A percentile compares a stretch with the other conserved stretches of the same genome.
These are phyloP conservation scores for Craterocephalus amniculus DNA, from an alignment of 2,797 vertebrate genomes.

Conservation along the genomic window DNA sequence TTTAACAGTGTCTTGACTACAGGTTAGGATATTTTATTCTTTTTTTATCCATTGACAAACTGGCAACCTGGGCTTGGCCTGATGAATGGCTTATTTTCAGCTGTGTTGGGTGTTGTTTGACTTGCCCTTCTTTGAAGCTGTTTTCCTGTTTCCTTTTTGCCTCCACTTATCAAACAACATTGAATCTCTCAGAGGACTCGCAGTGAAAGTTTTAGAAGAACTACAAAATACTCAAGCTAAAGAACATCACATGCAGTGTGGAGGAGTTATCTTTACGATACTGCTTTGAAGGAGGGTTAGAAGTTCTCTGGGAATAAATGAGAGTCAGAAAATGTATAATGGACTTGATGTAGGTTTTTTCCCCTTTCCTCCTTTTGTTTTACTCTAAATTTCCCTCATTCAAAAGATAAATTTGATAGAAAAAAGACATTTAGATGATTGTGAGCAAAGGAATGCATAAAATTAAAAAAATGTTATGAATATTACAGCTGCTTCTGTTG, in stretches of 20 bases:
- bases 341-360: too few species aligned
- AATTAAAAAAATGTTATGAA: neutral
- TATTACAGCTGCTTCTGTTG: neutral
- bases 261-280: slow-evolving; percentile 24
- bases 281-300: slow-evolving; percentile 18
- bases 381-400: neutral
- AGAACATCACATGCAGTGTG: slow-evolving; percentile 7
- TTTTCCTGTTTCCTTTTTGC: slow-evolving; percentile 44
- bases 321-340: neutral
- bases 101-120: slow-evolving; percentile 45
- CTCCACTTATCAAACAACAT: slow-evolving; percentile 49
- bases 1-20: neutral
- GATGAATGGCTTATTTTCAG: slow-evolving; percentile 34
- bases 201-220: slow-evolving; percentile 31
- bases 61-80: slow-evolving; percentile 22
- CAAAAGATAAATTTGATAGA: neutral
- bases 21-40: neutral
- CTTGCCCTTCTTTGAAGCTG: slow-evolving; percentile 55
- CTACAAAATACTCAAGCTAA: slow-evolving; percentile 50
- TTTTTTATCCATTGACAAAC: slow-evolving; percentile 20
- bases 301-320: slow-evolving; percentile 17
- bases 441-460: neutral
- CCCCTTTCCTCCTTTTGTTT: neutral
- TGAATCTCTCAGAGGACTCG: slow-evolving; percentile 32
- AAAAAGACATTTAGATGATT: neutral